Evolutionary conservation across 1,140 invertebrate genomes (phyloP).

Genomic region (Gonioctena quinquepunctata): DNA sequence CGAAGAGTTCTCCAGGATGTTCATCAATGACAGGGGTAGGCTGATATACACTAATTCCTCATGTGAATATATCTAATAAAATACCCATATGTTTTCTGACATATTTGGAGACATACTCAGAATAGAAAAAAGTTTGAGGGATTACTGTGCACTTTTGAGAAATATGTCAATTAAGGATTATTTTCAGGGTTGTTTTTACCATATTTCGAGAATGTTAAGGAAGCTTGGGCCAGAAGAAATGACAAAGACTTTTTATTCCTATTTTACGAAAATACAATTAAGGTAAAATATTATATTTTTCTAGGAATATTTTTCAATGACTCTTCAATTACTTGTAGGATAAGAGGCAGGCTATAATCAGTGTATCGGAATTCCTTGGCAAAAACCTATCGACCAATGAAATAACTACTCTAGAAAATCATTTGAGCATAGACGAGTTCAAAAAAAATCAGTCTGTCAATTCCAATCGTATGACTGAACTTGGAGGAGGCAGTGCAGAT

Average conservation of each 20-base stretch:
- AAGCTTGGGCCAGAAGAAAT: conserved; percentile 61
- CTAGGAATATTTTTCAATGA: too few species aligned
- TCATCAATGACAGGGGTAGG: too few species aligned
- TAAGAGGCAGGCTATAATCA: conserved; percentile 58
- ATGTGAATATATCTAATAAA: too few species aligned
- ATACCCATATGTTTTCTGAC: too few species aligned
- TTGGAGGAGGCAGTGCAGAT: conserved; percentile 58
- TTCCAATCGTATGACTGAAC: conserved; percentile 64
- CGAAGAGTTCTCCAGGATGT: too few species aligned
- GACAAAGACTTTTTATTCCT: conserved; percentile 73
- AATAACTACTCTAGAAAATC: conserved; percentile 60
- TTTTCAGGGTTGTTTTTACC: not conserved
- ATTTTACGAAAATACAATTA: conserved; percentile 75
- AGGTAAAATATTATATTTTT: not conserved
- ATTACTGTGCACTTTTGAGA: too few species aligned
- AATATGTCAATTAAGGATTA: too few species aligned
- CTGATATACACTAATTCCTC: too few species aligned
- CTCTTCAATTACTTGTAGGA: too few species aligned
- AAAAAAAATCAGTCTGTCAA: conserved; percentile 73
- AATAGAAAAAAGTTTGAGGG: too few species aligned
- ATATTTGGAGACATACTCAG: too few species aligned
- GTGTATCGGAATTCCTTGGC: conserved; percentile 63
- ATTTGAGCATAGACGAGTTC: conserved; percentile 75
- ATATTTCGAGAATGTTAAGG: not conserved
- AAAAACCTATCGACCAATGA: conserved; percentile 60